A percentile compares a stretch with the other conserved stretches of the same genome.
These are phyloP conservation scores for Gari tellinella DNA, from an alignment of 2,888 invertebrate genomes.

Conservation along the genomic window DNA sequence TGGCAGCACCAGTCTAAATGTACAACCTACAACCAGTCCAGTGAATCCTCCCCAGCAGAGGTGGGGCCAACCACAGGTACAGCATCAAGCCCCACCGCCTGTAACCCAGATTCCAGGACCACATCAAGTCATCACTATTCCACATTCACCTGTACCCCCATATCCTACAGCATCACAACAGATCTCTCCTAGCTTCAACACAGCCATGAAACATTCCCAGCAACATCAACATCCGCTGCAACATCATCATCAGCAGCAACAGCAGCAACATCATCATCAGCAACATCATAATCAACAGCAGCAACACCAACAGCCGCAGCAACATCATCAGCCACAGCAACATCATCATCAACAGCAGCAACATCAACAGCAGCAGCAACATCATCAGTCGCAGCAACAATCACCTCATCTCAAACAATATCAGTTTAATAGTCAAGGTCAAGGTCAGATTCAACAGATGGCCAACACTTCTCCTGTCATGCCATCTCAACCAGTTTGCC, in stretches of 20 bases:
- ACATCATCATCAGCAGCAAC: not conserved
- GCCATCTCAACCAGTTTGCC: not conserved
- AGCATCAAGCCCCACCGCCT: too few species aligned
- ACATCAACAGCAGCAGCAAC: slow-evolving; percentile 8
- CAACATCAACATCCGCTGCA: slow-evolving; percentile 5
- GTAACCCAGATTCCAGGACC: too few species aligned
- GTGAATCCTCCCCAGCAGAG: too few species aligned
- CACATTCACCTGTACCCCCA: not conserved
- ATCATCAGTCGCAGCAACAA: not conserved
- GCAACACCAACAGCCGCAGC: slow-evolving; percentile 1
- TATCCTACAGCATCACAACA: not conserved
- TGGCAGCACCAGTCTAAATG: too few species aligned
- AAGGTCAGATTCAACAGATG: slow-evolving; percentile 5
- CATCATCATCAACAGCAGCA: not conserved
- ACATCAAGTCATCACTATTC: not conserved
- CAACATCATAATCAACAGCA: not conserved
- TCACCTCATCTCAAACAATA: not conserved
- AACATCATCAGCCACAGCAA: not conserved
- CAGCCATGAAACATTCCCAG: not conserved
- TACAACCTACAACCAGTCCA: too few species aligned
- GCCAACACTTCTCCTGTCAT: not conserved
- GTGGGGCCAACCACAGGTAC: too few species aligned
- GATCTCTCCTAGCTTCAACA: too few species aligned
- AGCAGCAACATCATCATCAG: slow-evolving; percentile 10
- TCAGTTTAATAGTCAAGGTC: slow-evolving; percentile 7